A percentile compares a stretch with the other conserved stretches of the same genome.
phyloP scores from a whole-genome alignment of 2,888 invertebrate species.

The Caenorhabditis angaria region DNA sequence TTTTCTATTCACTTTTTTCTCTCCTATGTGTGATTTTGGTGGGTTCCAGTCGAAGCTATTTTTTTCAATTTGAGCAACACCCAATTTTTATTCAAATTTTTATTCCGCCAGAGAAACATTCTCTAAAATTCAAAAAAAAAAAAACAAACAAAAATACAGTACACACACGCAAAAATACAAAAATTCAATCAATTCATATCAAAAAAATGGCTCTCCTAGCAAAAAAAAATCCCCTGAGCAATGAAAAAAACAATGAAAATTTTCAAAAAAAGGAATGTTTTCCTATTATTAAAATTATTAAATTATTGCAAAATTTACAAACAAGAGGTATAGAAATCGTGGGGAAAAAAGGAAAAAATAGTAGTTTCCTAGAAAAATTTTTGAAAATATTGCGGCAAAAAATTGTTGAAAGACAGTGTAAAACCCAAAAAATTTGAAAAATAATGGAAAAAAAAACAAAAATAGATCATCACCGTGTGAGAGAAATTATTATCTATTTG shows the following conservation, averaged over 20 bases:
- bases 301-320: constrained; percentile 3
- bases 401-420: neutral
- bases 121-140: constrained; percentile 7
- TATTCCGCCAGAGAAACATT: constrained; percentile 6
- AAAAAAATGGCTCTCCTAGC: constrained; percentile 33
- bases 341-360: neutral
- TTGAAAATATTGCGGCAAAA: constrained; percentile 8
- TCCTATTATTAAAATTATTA: neutral
- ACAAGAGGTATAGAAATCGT: no score
- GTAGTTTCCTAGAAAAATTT: neutral
- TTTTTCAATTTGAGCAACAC: no score
- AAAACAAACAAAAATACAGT: constrained; percentile 9
- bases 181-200: constrained; percentile 19
- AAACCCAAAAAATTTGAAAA: constrained; percentile 15
- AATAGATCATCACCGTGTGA: constrained; percentile 11
- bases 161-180: constrained; percentile 5
- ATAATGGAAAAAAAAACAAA: constrained; percentile 1
- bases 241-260: neutral
- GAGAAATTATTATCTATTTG: neutral
- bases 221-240: constrained; percentile 47
- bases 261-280: neutral
- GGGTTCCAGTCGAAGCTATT: neutral
- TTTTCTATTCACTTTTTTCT: neutral
- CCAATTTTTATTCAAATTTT: neutral
- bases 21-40: neutral